These are phyloP conservation scores for Lates calcarifer DNA, from an alignment of 2,113 vertebrate genomes.

Conservation along the genomic window DNA sequence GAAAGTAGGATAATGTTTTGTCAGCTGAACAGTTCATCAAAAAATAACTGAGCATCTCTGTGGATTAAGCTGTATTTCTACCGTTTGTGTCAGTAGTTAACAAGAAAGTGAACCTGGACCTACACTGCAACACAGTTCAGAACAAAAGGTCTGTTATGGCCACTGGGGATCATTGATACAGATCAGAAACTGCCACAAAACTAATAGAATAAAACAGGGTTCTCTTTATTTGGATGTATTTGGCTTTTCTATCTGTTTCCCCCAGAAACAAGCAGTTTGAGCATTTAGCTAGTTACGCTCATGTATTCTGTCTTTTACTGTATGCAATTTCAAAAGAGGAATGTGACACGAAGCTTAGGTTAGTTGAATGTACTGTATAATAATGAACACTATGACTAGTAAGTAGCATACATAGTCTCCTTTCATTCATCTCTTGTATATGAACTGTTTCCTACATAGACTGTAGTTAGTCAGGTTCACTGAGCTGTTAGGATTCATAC, in stretches of 20 bases:
- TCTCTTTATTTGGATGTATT: conserved; percentile 21
- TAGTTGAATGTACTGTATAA: conserved; percentile 76
- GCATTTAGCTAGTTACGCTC: conserved; percentile 23
- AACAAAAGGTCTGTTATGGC: neutral
- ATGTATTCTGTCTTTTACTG: conserved; percentile 31
- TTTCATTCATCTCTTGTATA: conserved; percentile 16
- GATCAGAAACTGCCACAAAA: conserved; percentile 44
- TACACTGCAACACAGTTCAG: neutral
- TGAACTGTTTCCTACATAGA: conserved; percentile 27
- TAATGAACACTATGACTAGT: conserved; percentile 52
- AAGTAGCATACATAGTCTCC: conserved; percentile 10
- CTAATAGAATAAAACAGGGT: conserved; percentile 63
- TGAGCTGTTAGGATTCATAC: conserved; percentile 34
- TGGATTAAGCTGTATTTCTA: neutral
- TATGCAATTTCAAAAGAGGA: conserved; percentile 61
- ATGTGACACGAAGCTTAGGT: conserved; percentile 63
- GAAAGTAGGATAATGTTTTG: neutral
- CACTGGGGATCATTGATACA: neutral
- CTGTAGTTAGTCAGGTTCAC: conserved; percentile 30
- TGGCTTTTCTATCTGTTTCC: neutral
- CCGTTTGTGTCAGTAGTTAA: neutral
- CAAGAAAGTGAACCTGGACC: neutral
- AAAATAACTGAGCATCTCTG: neutral
- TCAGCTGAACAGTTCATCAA: neutral
- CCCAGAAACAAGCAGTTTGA: conserved; percentile 24